Conservation (phyloP, 2,888 invertebrate genomes). For the Cephus runcator region DNA sequence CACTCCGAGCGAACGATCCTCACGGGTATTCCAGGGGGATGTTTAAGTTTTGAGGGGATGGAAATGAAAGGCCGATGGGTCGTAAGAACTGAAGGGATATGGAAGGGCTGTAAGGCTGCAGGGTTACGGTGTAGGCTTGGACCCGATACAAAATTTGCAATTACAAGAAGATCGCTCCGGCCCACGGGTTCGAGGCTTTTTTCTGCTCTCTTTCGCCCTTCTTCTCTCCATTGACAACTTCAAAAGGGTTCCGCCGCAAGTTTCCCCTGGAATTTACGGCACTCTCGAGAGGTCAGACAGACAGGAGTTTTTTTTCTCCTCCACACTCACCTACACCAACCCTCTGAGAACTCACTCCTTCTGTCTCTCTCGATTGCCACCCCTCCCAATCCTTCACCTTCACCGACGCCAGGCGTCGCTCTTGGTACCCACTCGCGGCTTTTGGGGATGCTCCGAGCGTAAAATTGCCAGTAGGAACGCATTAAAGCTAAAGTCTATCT, state of each 20-base stretch:
- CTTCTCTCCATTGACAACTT: constrained; percentile 4
- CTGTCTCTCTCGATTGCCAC: not conserved
- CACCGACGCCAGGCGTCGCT: not conserved
- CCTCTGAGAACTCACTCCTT: not conserved
- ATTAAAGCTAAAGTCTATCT: constrained; percentile 47
- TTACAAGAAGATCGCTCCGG: constrained; percentile 20
- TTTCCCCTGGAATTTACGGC: not conserved
- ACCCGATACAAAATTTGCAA: constrained; percentile 23
- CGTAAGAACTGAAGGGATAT: not conserved
- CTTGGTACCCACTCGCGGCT: constrained; percentile 32
- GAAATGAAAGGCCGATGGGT: not conserved
- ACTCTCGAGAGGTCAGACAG: not conserved
- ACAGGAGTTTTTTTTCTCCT: not conserved
- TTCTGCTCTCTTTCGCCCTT: not conserved
- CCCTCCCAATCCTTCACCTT: not conserved
- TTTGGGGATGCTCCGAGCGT: constrained; percentile 51
- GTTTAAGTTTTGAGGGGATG: not conserved
- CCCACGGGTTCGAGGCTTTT: not conserved
- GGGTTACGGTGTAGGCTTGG: constrained; percentile 10
- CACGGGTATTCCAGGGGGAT: not conserved
- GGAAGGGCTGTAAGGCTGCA: not conserved
- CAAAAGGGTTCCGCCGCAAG: constrained; percentile 2
- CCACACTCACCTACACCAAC: not conserved
- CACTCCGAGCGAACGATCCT: not conserved
- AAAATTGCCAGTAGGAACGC: constrained; percentile 55